phyloP scores from a whole-genome alignment of 2,797 vertebrate species.

The Paratrypauchen microcephalus region DNA sequence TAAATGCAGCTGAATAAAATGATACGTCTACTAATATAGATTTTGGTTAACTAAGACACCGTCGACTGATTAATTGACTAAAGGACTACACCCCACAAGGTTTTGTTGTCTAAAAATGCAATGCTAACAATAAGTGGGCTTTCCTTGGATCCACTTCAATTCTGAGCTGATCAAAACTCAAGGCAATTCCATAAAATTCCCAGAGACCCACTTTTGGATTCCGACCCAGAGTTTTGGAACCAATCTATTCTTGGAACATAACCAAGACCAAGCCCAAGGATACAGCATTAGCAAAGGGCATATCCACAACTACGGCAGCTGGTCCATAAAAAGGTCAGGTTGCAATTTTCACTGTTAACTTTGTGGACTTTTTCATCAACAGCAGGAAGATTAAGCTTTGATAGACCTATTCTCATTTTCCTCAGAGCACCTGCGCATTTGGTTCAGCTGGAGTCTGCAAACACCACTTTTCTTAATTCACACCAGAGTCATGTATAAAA shows the following conservation, averaged over 20 bases:
- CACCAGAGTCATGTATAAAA: constrained; percentile 4
- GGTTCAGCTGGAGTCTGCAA: constrained; percentile 1
- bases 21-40: too few species aligned
- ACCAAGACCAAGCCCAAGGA: constrained; percentile 1
- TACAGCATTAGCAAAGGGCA: constrained; percentile 1
- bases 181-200: constrained; percentile 1
- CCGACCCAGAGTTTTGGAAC: neutral
- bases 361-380: neutral
- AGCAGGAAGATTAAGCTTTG: neutral
- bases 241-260: constrained; percentile 1
- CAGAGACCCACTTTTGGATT: neutral
- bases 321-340: neutral
- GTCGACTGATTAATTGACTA: too few species aligned
- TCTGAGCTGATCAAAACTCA: neutral
- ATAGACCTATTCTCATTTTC: neutral
- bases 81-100: too few species aligned
- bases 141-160: neutral
- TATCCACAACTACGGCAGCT: neutral
- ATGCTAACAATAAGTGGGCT: neutral
- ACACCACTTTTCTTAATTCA: neutral
- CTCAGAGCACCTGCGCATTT: neutral
- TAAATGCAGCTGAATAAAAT: too few species aligned
- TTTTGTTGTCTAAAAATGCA: too few species aligned
- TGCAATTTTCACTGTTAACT: constrained; percentile 3
- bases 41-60: too few species aligned